Conservation (phyloP, 2,113 vertebrate genomes). For the Felis catus region F.catus_Fca126_mat1.0 CM031413.1:76743501-76744000, state of each 20-base stretch:
- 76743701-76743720: constrained; percentile 9
- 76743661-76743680: not conserved
- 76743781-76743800: not conserved
- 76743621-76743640: too few relatives aligned
- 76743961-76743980: not conserved
- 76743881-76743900: not conserved
- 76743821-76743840: not conserved
- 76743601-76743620: too few relatives aligned
- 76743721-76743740: not conserved
- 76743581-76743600: too few relatives aligned
- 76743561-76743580: too few relatives aligned
- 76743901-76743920: not conserved
- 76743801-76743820: not conserved
- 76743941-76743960: not conserved
- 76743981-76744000: not conserved
- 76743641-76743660: not conserved
- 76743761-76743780: not conserved
- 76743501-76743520: too few relatives aligned
- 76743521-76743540: too few relatives aligned
- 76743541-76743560: too few relatives aligned
- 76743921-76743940: not conserved
- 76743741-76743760: not conserved
- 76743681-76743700: not conserved
- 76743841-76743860: not conserved
- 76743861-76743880: not conserved